Conservation (phyloP, 2,797 vertebrate genomes). For the Tragelaphus oryx region DNA sequence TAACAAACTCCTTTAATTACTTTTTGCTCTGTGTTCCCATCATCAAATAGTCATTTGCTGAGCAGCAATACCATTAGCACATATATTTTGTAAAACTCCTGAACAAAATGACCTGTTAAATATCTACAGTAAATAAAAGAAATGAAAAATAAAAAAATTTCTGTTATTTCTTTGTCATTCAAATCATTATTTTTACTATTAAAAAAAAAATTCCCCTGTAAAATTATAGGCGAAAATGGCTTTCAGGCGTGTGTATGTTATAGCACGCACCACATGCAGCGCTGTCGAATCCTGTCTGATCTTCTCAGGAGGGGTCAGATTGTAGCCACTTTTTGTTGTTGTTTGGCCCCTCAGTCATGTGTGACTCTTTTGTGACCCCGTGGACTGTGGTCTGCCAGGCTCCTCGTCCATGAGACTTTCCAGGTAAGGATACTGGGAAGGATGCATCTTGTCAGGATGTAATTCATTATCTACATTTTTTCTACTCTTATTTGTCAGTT, state of each 20-base stretch:
- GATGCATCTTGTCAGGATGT: neutral
- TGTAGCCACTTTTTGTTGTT: neutral
- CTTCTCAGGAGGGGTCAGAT: neutral
- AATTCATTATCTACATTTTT: neutral
- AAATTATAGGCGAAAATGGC: neutral
- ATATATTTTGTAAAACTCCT: neutral
- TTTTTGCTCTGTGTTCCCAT: neutral
- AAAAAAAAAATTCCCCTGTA: neutral
- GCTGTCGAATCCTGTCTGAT: neutral
- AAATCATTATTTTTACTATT: neutral
- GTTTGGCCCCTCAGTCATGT: neutral
- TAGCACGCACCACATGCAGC: fast-evolving
- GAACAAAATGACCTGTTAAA: neutral
- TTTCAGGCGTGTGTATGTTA: neutral
- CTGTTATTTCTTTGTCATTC: neutral
- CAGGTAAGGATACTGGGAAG: neutral
- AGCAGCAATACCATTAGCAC: neutral
- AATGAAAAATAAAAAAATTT: neutral
- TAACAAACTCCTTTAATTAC: neutral
- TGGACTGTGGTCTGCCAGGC: neutral
- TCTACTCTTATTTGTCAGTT: neutral
- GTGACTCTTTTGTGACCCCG: neutral
- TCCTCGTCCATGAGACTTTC: neutral
- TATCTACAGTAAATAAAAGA: neutral
- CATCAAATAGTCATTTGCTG: neutral